Evolutionary conservation across 1,140 invertebrate species (phyloP), one percentile per base, ranked within the genome.

Genomic region (Musca domestica): DNA sequence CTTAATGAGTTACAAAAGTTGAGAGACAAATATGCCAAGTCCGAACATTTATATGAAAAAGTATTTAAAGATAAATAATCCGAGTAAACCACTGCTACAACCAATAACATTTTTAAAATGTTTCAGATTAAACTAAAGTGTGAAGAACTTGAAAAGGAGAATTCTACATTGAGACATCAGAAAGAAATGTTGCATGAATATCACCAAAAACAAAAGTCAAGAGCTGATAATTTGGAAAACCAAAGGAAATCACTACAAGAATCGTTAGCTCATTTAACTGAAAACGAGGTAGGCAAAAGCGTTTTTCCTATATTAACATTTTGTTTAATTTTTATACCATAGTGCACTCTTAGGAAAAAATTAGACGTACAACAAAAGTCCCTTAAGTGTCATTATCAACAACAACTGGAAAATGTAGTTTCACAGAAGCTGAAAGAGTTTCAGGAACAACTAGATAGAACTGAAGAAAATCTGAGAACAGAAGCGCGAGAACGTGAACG

Each of bases 371-470:
- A 88, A 65, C 89, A 89, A 71, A 81, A 83, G 9, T 89, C 92
- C 68, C 78, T 92, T 10, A 88, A 90, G 73, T 84, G 86, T 20
- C 87, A 91, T 73, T 94, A 93, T 74, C 92, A 94, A 75, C 88
- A 89, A 67, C 91, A 94, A 82, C 82, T 94, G 27, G 91, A 94
- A 67, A 85, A 88, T 51, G 89, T 92, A 2, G 91, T 94, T 3
- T 84, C 88, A 68, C 85, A 85, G 17, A 94, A 94, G 78, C 77
- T 92, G 63, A 86, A 88, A 72, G 91, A 94, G 78, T 93, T 93
- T 75, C 91, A 93, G 76, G 80, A 75, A 6, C 90, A 93, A 78
- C 82, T 93, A 14, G 90, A 93, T 70, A 76, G 84, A 20, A 88
- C 87, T 5, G 88, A 91, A 80, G 81, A 83, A 15, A 84, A 86